Evolutionary conservation across 2,113 vertebrate species (phyloP).

Genomic region (Limnothrissa miodon): DNA sequence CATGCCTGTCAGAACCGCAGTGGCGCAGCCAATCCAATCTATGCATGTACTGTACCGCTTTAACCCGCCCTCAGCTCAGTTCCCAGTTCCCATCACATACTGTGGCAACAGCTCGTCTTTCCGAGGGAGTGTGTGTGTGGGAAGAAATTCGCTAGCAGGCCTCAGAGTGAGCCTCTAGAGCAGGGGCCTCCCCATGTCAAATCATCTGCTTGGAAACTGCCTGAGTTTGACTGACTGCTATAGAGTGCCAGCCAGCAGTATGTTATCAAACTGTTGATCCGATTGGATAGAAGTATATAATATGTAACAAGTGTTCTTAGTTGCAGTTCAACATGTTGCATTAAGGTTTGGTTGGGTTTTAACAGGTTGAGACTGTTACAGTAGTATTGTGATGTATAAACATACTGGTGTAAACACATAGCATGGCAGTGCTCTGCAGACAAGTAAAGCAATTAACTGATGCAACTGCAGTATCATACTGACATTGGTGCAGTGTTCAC

Average conservation of each 20-base stretch:
- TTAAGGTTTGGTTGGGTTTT: slow-evolving; percentile 14
- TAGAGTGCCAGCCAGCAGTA: no score
- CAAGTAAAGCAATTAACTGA: no score
- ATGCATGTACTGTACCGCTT: slow-evolving; percentile 35
- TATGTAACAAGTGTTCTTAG: background rate
- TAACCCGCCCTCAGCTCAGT: background rate
- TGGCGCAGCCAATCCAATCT: background rate
- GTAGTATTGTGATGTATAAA: no score
- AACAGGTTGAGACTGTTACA: no score
- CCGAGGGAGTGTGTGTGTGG: no score
- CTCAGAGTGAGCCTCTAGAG: background rate
- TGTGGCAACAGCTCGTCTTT: no score
- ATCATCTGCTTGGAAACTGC: no score
- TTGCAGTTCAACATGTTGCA: background rate
- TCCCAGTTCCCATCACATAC: no score
- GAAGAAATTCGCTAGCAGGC: background rate
- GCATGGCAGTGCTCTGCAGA: no score
- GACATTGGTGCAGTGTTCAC: background rate
- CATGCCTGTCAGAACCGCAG: background rate
- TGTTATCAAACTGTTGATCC: no score
- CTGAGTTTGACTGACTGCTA: no score
- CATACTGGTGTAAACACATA: background rate
- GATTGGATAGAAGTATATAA: no score
- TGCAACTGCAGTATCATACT: background rate
- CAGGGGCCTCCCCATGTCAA: background rate